Evolutionary conservation across 2,113 vertebrate genomes (phyloP), one percentile per base, ranked within the genome.

Genomic region (Mugil cephalus): DNA sequence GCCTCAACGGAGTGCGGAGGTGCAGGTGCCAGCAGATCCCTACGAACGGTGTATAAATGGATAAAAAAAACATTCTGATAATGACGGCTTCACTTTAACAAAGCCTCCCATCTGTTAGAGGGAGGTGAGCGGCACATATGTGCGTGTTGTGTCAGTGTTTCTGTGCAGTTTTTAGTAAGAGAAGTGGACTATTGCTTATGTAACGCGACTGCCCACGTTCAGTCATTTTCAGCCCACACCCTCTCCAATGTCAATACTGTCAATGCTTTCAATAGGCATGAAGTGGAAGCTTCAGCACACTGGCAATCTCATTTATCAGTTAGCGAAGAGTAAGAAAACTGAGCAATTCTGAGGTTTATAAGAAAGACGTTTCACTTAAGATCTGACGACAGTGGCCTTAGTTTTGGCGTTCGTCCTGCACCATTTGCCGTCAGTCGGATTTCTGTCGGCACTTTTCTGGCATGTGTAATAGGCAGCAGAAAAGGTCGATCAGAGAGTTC

Each of bases 151-250:
- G 46, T 74, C 66, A 42, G 58, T 79, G 82, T 85, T 69, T 85
- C 69, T 69, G 21, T 79, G 69, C 79, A 65, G 80, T 77, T 89
- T 30, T 81, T 69, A 69, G 62, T 52, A 8, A 62, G 77, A 79
- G 69, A 86, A 82, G 82, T 83, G 82, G 69, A 88, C 88, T 34
- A 8, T 24, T 79, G 81, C 80, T 92, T 89, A 91, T 90, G 84
- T 89, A 92, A 92, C 80, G 52, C 55, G 66, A 21, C 87, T 74
- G 82, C 91, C 91, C 87, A 92, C 89, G 36, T 90, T 75, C 81
- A 87, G 77, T 86, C 85, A 77, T 81, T 80, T 70, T 15, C 87
- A 86, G 34, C 89, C 91, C 85, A 91, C 89, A 83, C 77, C 86
- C 81, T 89, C 86, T 87, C 65, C 72, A 60, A 50, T 85, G 86